A percentile compares a stretch with the other conserved stretches of the same genome.
These are phyloP conservation scores for Cerceris rybyensis DNA, from an alignment of 2,888 invertebrate species.

Conservation along the genomic window DNA sequence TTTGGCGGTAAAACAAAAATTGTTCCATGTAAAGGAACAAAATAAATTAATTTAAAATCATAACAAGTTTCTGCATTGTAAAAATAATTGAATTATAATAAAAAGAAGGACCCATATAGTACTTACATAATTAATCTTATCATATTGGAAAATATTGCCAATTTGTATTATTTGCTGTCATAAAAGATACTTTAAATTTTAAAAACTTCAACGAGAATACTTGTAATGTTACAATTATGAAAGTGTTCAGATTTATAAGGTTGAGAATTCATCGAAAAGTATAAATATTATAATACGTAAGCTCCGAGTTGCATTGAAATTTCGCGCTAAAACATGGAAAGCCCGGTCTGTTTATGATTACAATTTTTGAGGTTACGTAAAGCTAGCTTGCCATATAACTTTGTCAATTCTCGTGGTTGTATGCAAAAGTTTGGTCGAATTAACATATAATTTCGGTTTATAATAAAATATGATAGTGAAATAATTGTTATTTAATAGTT, in stretches of 20 bases:
- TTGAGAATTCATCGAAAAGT: not conserved
- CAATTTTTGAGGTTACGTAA: constrained; percentile 65
- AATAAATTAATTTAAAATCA: not conserved
- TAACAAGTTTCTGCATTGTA: not conserved
- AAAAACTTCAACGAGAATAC: too few species aligned
- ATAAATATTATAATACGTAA: not conserved
- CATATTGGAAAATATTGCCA: not conserved
- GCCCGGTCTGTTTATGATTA: constrained; percentile 62
- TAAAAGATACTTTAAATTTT: too few species aligned
- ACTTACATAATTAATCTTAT: not conserved
- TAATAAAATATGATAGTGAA: constrained; percentile 13
- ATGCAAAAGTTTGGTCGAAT: constrained; percentile 19
- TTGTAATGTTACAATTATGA: too few species aligned
- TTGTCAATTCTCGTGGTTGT: constrained; percentile 27
- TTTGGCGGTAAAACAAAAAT: not conserved
- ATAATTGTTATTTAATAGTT: constrained; percentile 14
- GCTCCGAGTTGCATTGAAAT: constrained; percentile 57
- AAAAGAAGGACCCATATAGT: not conserved
- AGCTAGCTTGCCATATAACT: constrained; percentile 47
- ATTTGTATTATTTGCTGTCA: not conserved
- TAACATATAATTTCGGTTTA: constrained; percentile 17
- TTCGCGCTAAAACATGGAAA: constrained; percentile 69
- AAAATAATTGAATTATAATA: not conserved
- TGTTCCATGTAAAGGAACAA: not conserved
- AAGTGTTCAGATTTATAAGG: too few species aligned